Base-by-base conservation (phyloP, 1,140 invertebrate genomes). In the Amphibalanus amphitrite region DNA sequence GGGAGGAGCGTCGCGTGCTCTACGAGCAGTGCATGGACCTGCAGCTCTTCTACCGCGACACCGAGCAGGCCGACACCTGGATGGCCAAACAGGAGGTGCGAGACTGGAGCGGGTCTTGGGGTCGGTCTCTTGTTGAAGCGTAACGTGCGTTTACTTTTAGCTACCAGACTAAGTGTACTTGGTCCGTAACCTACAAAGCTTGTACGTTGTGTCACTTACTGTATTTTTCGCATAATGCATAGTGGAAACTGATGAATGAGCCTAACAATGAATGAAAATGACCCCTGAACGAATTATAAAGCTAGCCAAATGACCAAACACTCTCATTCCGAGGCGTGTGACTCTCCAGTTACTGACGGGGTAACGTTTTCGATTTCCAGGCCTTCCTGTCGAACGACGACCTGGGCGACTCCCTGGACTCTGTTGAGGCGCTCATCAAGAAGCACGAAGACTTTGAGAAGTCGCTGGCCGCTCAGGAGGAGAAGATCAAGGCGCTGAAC, bases 391-490 rank as follows among this genome's bases (percentile, higher is more conserved):
- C 93, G 20, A 99, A 98, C 80, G 92, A 97, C 77, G 95, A 98
- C 80, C 82, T 98, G 0, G 97, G 95, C 0, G 96, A 99, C 79
- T 98, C 95, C 0, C 82, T 99, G 23, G 97, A 99, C 81, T 93
- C 91, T 15, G 96, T 98, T 0, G 97, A 99, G 80, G 95, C 95
- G 17, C 80, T 99, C 29, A 91, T 98, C 40, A 98, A 98, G 82
- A 99, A 99, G 79, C 96, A 99, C 80, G 95, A 98, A 79, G 97
- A 99, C 82, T 99, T 99, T 80, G 96, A 98, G 80, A 99, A 98
- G 81, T 97, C 93, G 10, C 82, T 99, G 1, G 93, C 93, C 28
- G 96, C 96, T 13, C 97, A 99, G 78, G 95, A 98, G 79, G 95
- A 98, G 78, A 98, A 98, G 82, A 98, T 98, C 76, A 95, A 95